Conservation (phyloP, 2,888 invertebrate genomes). For the Thymelicus sylvestris region DNA sequence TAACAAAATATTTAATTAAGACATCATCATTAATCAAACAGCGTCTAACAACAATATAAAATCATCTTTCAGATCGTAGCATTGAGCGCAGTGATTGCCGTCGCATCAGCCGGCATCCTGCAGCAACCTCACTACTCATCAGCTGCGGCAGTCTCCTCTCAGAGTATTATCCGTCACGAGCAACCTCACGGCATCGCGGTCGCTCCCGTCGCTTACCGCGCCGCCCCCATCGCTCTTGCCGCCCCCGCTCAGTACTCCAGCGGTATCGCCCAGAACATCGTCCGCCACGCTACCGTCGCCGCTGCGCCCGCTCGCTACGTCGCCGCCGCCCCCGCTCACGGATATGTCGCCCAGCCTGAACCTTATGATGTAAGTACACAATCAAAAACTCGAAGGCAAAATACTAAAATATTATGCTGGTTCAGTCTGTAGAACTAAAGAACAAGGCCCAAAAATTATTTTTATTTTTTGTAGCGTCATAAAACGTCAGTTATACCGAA, state of each 20-base stretch:
- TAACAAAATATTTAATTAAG: not conserved
- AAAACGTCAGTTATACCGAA: no score
- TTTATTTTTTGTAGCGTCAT: no score
- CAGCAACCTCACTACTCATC: constrained; percentile 47
- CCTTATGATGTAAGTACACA: constrained; percentile 42
- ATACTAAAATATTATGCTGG: no score
- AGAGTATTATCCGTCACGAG: constrained; percentile 65
- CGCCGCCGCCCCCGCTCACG: constrained; percentile 43
- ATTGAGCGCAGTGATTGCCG: constrained; percentile 49
- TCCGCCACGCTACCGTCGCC: constrained; percentile 39
- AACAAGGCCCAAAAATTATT: no score
- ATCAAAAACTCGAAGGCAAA: no score
- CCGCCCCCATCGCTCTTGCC: constrained; percentile 53
- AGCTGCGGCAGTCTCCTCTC: constrained; percentile 59
- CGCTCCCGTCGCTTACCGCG: constrained; percentile 46
- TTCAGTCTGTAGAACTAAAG: no score
- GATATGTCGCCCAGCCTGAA: constrained; percentile 15
- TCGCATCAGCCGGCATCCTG: constrained; percentile 46
- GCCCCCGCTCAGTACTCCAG: constrained; percentile 53
- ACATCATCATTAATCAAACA: not conserved
- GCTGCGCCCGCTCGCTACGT: constrained; percentile 46
- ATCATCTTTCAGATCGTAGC: constrained; percentile 42
- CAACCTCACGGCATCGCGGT: constrained; percentile 23
- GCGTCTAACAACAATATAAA: not conserved
- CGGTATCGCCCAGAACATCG: constrained; percentile 46